These are phyloP conservation scores for Leptinotarsa tumamoca DNA, from an alignment of 2,888 invertebrate species.

Conservation along the genomic window DNA sequence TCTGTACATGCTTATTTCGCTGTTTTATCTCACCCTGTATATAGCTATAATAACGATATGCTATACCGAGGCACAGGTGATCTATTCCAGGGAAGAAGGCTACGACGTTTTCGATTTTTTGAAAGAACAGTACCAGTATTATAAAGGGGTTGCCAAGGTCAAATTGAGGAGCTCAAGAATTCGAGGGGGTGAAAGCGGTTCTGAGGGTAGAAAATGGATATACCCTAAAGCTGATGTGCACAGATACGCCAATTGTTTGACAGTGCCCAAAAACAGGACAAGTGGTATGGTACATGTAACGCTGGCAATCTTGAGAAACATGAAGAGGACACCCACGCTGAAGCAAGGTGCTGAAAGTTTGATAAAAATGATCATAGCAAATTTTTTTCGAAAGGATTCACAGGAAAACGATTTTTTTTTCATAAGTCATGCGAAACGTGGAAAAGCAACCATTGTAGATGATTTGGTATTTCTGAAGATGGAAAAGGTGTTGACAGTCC, in stretches of 20 bases:
- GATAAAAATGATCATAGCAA: conserved; percentile 47
- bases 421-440: conserved; percentile 38
- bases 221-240: conserved; percentile 49
- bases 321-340: conserved; percentile 17
- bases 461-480: conserved; percentile 47
- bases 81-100: conserved; percentile 44
- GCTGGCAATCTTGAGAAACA: conserved; percentile 48
- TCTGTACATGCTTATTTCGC: conserved; percentile 46
- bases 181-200: conserved; percentile 35
- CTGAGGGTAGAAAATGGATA: conserved; percentile 27
- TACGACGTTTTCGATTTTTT: conserved; percentile 50
- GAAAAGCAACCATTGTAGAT: conserved; percentile 47
- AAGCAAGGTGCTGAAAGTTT: conserved; percentile 46
- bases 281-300: conserved; percentile 49
- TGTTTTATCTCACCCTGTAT: conserved; percentile 47
- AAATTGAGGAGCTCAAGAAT: conserved; percentile 40
- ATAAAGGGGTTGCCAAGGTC: conserved; percentile 42
- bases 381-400: conserved; percentile 33
- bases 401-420: conserved; percentile 51
- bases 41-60: conserved; percentile 50
- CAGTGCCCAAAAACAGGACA: conserved; percentile 45
- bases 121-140: conserved; percentile 47
- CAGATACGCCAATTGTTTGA: conserved; percentile 51
- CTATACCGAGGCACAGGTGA: conserved; percentile 50
- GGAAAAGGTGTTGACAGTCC: conserved; percentile 40